phyloP scores from a whole-genome alignment of 2,797 vertebrate genomes.

The Leucoraja ocellata region DNA sequence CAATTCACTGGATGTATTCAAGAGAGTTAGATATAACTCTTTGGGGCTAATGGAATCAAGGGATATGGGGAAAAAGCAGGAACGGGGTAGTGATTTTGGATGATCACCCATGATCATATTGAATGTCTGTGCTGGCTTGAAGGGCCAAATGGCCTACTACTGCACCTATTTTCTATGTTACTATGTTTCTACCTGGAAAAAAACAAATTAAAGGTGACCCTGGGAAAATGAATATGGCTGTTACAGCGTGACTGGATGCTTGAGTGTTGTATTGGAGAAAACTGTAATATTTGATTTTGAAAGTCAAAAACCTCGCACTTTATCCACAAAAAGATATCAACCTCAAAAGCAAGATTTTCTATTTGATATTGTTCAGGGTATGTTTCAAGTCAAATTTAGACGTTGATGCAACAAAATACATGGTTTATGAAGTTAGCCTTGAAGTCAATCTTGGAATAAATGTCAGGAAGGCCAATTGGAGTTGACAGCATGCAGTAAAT shows the following conservation, averaged over 20 bases:
- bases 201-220: background rate
- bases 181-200: background rate
- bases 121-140: too few relatives aligned
- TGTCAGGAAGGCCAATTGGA: slow-evolving; percentile 10
- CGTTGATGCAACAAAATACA: background rate
- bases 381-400: background rate
- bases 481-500: background rate
- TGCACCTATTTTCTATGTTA: too few relatives aligned
- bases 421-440: background rate
- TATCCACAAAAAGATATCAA: background rate
- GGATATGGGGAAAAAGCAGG: too few relatives aligned
- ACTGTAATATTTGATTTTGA: background rate
- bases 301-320: slow-evolving; percentile 10
- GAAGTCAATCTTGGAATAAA: background rate
- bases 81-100: too few relatives aligned
- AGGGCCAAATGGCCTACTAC: too few relatives aligned
- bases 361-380: background rate
- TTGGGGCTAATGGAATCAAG: too few relatives aligned
- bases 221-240: background rate
- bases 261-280: background rate
- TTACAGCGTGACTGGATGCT: background rate
- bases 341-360: background rate
- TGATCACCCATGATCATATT: too few relatives aligned
- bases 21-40: too few relatives aligned
- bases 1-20: too few relatives aligned